Evolutionary conservation across 1,140 invertebrate genomes (phyloP), one percentile per base, ranked within the genome.

Genomic region (Heliothis subflexa): DNA sequence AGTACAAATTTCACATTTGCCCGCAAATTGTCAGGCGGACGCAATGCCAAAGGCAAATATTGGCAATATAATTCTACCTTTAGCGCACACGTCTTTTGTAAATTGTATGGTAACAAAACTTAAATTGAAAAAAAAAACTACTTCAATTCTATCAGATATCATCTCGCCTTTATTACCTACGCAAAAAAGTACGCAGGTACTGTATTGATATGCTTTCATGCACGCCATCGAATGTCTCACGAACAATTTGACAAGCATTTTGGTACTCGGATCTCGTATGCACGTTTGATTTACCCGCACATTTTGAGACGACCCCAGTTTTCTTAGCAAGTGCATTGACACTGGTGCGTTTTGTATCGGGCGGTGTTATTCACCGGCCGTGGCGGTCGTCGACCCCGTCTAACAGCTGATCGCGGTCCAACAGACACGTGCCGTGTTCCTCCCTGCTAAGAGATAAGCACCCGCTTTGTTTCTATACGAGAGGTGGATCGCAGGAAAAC

Each of bases 341-440:
- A 84, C 84, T 40, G 70, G 76, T 76, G 79, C 82, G 85, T 86
- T 83, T 84, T 62, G 80, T 84, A 83, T 71, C 61, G 78, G 77
- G 62, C 59, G 83, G 71, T 76, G 78, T 81, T 85, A 85, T 76
- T 84, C 82, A 84, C 85, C 80, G 84, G 81, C 84, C 82, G 83
- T 78, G 81, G 77, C 78, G 85, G 76, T 57, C 88, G 86, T 85
- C 84, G 84, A 86, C 85, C 86, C 82, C 64, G 70, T 50, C 83
- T 59, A 84, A 87, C 89, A 90, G 89, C 89, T 90, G 89, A 90
- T 89, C 83, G 79, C 64, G 78, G 66, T 49, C 78, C 66, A 50
- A 78, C 74, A 80, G 84, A 85, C 89, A 89, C 88, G 89, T 89
- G 86, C 83, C 52, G 16, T 50, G 68, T 52, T 66, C 40, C 62